Base-by-base conservation (phyloP, 2,888 invertebrate genomes). In the Lasioglossum villosulum region DNA sequence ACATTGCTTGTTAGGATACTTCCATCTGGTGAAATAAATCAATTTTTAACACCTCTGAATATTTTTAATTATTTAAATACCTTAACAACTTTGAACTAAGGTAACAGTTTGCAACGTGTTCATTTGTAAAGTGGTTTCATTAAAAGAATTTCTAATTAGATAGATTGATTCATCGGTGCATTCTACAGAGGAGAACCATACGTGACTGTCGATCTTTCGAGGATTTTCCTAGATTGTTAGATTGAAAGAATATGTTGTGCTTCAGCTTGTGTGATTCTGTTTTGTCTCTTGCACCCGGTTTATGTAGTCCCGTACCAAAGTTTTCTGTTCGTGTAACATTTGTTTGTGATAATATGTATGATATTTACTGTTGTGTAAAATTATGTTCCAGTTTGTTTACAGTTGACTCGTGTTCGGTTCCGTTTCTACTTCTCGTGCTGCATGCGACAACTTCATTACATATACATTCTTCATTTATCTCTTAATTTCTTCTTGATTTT, bases 291-390 rank as follows among this genome's bases (percentile, higher is more conserved):
- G 56, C 42, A 66, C 14, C 74, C 70, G 37, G 34, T 75, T 75
- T 2, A 34, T 59, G 30, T 81, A 71, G 48, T 70, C 68, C 27
- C 59, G 19, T 23, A 19, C 30, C 59, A 34, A 70, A 80, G 48
- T 73, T 74, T 73, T 78, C 45, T 72, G 52, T 84, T 79, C 75
- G 63, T 75, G 74, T 70, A 74, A 73, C 34, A 75, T 63, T 86
- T 68, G 52, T 71, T 75, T 59, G 72, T 74, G 45, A 56, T 37
- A 52, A 70, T 19, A 52, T 56, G 66, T 72, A 52, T 34, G 30
- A 68, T 34, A 66, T 76, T 45, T 37, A 34, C 39, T 23, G 37
- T 27, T 70, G 42, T 70, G 42, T 16, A 70, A 34, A 16, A n/a
- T 63, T 39, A 34, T 72, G 42, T 42, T 59, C 23, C 23, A 42